phyloP scores from a whole-genome alignment of 2,888 invertebrate species.

The Thereva nobilitata region DNA sequence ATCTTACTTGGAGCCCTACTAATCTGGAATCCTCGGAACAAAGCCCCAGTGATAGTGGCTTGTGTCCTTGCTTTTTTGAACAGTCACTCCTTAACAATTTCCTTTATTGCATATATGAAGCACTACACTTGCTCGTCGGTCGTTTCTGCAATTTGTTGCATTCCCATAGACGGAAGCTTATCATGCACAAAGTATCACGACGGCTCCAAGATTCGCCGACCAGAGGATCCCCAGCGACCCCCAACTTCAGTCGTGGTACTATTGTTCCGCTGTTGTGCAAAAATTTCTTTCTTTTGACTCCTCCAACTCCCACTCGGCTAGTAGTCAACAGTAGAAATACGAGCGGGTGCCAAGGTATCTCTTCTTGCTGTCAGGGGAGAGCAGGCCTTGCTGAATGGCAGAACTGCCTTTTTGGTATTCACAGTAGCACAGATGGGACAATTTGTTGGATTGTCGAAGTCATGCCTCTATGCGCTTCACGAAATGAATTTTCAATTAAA shows the following conservation, averaged over 20 bases:
- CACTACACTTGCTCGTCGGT: constrained; percentile 13
- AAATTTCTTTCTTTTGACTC: constrained; percentile 1
- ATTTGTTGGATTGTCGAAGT: constrained; percentile 31
- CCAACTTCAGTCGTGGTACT: constrained; percentile 5
- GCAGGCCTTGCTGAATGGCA: neutral
- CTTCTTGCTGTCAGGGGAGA: constrained; percentile 4
- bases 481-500: constrained; percentile 34
- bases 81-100: constrained; percentile 25
- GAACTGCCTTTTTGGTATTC: constrained; percentile 19
- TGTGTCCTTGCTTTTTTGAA: constrained; percentile 8
- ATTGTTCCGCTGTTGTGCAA: neutral
- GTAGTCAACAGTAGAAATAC: too few species aligned
- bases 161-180: constrained; percentile 29
- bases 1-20: constrained; percentile 5
- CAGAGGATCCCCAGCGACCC: constrained; percentile 1
- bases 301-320: too few species aligned
- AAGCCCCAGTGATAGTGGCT: constrained; percentile 3
- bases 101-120: constrained; percentile 13
- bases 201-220: neutral
- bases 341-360: too few species aligned
- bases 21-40: constrained; percentile 13
- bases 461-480: constrained; percentile 25
- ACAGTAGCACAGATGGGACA: constrained; percentile 15
- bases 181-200: constrained; percentile 19
- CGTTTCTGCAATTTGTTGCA: constrained; percentile 29